These are phyloP conservation scores for Nymphalis polychloros DNA, from an alignment of 2,888 invertebrate species.

Conservation along the genomic window DNA sequence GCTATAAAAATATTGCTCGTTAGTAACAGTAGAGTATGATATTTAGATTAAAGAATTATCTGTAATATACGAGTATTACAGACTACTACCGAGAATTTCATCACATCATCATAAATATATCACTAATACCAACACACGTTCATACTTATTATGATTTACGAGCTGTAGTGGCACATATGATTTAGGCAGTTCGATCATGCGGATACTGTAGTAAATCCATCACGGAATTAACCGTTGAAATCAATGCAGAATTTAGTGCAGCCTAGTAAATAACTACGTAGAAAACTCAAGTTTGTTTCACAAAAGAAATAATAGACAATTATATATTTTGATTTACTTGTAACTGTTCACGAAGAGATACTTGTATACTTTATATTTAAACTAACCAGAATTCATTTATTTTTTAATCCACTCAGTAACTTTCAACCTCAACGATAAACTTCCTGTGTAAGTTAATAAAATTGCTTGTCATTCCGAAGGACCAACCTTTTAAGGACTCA, in stretches of 20 bases:
- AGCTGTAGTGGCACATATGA: slow-evolving; percentile 33
- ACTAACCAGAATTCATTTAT: too few relatives aligned
- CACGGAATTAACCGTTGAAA: slow-evolving; percentile 36
- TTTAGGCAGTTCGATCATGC: slow-evolving; percentile 38
- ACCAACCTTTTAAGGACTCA: not conserved
- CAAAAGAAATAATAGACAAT: too few relatives aligned
- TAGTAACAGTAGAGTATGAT: not conserved
- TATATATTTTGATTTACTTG: too few relatives aligned
- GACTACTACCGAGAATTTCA: slow-evolving; percentile 6
- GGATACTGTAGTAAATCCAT: slow-evolving; percentile 37
- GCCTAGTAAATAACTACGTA: slow-evolving; percentile 13
- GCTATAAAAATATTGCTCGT: too few relatives aligned
- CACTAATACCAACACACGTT: slow-evolving; percentile 33
- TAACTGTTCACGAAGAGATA: too few relatives aligned
- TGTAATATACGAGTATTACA: not conserved
- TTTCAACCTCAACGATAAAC: too few relatives aligned
- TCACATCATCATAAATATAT: slow-evolving; percentile 22
- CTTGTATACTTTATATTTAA: too few relatives aligned
- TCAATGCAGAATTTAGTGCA: slow-evolving; percentile 26
- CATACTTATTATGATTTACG: slow-evolving; percentile 37
- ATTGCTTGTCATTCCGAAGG: slow-evolving; percentile 7
- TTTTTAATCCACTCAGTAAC: too few relatives aligned
- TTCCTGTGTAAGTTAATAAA: not conserved
- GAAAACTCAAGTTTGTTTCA: slow-evolving; percentile 1
- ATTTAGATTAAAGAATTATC: not conserved